Evolutionary conservation across 2,888 invertebrate genomes (phyloP), one percentile per base, ranked within the genome.

Genomic region (Noctua janthe): DNA sequence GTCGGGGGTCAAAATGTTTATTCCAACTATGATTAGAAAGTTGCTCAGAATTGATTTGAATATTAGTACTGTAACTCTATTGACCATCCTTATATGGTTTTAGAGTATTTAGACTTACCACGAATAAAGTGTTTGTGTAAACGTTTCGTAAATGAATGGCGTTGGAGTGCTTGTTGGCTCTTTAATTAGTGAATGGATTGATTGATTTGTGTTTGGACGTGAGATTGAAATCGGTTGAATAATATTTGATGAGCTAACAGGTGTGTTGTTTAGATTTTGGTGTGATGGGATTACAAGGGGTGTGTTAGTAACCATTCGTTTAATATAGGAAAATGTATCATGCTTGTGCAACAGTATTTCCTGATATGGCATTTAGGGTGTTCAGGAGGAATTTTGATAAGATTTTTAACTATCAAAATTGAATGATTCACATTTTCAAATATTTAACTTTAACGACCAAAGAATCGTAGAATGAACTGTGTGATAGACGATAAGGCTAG

Each of bases 41-140:
- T 88, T 86, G 81, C 59, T 71, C 62, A 78, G 81, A 67, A 85
- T 85, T 62, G 64, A 89, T 88, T 88, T 84, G 78, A 85, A 89
- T 88, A 84, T 89, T 83, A 78, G 72, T 56, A 80, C 62, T 23
- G 23, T 39, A 54, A 20, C 64, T 64, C 4, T 39, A 66, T 4
- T 1, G 20, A 17, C 4, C 35, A 35, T 56, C 83, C 71, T 71
- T 87, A 80, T 78, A 80, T 59, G 81, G 83, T 56, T 76, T 73
- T 62, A 35, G 29, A 66, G 15, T 85, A 73, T 77, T 80, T 64
- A 54, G 13, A 73, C 56, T 64, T 29, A 47, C 56, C 17, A 71
- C 49, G 17, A 67, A 64, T 73, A 11, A 54, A 72, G 75, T 72
- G 70, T 76, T 78, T 59, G 74, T 76, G 73, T 72, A 71, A 59